Conservation (phyloP, 2,113 vertebrate species). For the Condylura cristata region DNA sequence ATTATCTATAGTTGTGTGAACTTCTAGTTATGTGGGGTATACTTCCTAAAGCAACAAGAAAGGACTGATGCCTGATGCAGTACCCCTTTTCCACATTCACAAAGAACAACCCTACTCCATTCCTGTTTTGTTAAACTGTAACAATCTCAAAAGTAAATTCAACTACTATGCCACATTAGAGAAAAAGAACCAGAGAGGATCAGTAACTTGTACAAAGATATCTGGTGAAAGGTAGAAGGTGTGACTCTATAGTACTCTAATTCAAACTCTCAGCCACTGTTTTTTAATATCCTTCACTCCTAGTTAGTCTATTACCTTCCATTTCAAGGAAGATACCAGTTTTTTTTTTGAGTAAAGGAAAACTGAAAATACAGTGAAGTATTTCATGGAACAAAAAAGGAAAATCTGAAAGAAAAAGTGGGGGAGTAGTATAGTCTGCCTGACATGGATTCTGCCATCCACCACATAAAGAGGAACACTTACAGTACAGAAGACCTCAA, state of each 20-base stretch:
- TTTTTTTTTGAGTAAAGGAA: not conserved
- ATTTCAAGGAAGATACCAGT: not conserved
- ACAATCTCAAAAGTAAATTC: too few relatives aligned
- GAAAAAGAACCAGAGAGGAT: not conserved
- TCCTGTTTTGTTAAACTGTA: not conserved
- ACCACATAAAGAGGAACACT: too few relatives aligned
- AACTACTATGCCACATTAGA: not conserved
- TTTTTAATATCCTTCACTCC: not conserved
- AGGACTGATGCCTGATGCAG: not conserved
- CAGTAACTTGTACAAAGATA: not conserved
- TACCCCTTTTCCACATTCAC: not conserved
- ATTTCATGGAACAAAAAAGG: not conserved
- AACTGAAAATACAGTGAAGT: not conserved
- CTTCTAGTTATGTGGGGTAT: not conserved
- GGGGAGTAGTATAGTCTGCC: not conserved
- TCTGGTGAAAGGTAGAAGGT: not conserved
- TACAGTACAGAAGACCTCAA: not conserved
- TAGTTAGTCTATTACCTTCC: not conserved
- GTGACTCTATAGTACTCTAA: not conserved
- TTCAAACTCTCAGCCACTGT: not conserved
- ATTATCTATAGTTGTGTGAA: not conserved
- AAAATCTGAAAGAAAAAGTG: not conserved
- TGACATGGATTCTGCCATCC: too few relatives aligned
- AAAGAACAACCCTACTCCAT: not conserved
- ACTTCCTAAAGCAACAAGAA: not conserved